These are phyloP conservation scores for Cheumatopsyche charites DNA, from an alignment of 1,140 invertebrate species.

Conservation along the genomic window DNA sequence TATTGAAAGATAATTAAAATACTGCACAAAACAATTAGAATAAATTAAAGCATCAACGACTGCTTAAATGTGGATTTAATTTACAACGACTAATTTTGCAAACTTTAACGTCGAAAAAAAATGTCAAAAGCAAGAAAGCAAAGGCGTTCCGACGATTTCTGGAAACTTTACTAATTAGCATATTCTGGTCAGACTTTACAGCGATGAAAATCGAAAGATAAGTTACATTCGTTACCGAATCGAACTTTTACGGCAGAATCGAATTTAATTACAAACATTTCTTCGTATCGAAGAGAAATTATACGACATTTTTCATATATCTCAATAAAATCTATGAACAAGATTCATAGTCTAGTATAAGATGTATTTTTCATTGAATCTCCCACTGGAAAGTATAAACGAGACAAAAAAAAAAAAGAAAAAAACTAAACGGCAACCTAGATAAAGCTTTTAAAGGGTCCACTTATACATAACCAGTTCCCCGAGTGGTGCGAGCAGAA, in stretches of 20 bases:
- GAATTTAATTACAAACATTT: no score
- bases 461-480: conserved; percentile 17
- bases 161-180: conserved; percentile 43
- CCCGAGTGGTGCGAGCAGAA: conserved; percentile 19
- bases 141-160: background rate
- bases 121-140: conserved; percentile 27
- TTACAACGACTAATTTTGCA: conserved; percentile 8
- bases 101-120: background rate
- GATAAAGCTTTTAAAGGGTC: conserved; percentile 34
- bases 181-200: conserved; percentile 17
- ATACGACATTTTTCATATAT: no score
- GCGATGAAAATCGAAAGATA: background rate
- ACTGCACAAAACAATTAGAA: background rate
- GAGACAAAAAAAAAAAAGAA: background rate
- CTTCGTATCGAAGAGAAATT: no score
- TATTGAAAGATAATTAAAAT: no score
- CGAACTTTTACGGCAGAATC: no score
- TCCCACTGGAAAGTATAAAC: background rate
- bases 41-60: background rate
- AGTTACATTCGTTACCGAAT: background rate
- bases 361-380: background rate
- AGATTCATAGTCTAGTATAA: no score
- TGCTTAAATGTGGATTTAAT: background rate
- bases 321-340: no score
- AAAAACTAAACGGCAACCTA: conserved; percentile 26